Evolutionary conservation across 2,888 invertebrate species (phyloP).

Genomic region (Torymus tubicola): DNA sequence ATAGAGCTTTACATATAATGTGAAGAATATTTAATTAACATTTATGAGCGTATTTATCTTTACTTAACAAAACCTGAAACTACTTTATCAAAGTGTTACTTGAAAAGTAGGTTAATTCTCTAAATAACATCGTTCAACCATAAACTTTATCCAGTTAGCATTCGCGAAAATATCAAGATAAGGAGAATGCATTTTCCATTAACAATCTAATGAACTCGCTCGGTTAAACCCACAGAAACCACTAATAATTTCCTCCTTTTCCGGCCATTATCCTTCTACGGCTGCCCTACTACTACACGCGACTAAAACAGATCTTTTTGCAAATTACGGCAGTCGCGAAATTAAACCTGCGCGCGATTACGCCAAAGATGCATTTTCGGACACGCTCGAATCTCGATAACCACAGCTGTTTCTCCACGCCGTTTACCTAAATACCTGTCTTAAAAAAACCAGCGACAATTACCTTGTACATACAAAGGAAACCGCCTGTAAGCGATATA

Average conservation of each 20-base stretch:
- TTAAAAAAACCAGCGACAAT: not conserved
- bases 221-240: too few species aligned
- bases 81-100: too few species aligned
- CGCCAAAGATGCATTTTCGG: not conserved
- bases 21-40: too few species aligned
- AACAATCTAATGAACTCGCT: too few species aligned
- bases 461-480: not conserved
- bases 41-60: too few species aligned
- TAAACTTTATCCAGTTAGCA: not conserved
- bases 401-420: not conserved
- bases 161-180: not conserved
- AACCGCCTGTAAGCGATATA: not conserved
- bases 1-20: too few species aligned
- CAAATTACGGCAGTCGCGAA: not conserved
- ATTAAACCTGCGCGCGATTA: not conserved
- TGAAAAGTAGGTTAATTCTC: too few species aligned
- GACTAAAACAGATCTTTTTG: too few species aligned
- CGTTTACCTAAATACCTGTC: slow-evolving; percentile 29
- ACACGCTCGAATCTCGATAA: slow-evolving; percentile 6
- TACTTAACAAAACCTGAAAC: too few species aligned
- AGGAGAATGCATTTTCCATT: too few species aligned
- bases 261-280: not conserved
- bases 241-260: not conserved
- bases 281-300: too few species aligned
- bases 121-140: too few species aligned